Conservation (phyloP, 2,888 invertebrate genomes). For the Nomada ruficornis region DNA sequence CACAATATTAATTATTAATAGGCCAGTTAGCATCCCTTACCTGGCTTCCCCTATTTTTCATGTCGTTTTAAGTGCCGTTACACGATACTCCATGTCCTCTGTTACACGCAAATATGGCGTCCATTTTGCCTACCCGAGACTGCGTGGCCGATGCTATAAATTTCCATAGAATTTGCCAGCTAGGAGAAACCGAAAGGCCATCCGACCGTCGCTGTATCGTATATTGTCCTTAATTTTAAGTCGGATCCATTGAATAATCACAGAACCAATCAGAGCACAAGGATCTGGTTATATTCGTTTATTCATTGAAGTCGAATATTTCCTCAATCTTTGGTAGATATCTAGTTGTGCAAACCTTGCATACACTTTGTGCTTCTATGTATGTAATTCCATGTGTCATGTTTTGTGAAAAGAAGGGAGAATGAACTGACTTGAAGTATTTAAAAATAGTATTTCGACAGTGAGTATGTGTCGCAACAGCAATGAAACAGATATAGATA, state of each 20-base stretch:
- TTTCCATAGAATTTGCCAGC: conserved; percentile 22
- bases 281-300: neutral
- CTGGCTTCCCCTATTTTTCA: conserved; percentile 2
- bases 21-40: neutral
- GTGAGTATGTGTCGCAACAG: too few species aligned
- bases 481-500: too few species aligned
- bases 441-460: too few species aligned
- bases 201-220: conserved; percentile 36
- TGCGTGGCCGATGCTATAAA: conserved; percentile 29
- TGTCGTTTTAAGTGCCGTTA: neutral
- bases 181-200: conserved; percentile 27
- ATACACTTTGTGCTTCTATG: too few species aligned
- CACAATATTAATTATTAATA: neutral
- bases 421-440: too few species aligned
- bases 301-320: too few species aligned
- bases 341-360: too few species aligned
- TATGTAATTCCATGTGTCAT: too few species aligned
- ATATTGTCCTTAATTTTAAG: conserved; percentile 32
- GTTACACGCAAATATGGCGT: conserved; percentile 29
- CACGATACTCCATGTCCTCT: conserved; percentile 12
- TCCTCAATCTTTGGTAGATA: too few species aligned
- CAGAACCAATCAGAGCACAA: conserved; percentile 2
- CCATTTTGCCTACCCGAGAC: conserved; percentile 10
- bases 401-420: too few species aligned
- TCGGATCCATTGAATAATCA: conserved; percentile 12